Evolutionary conservation across 92 coral and sea anemone genomes (phyloP).

Genomic region (Hydrozoanthus gracilis): DNA sequence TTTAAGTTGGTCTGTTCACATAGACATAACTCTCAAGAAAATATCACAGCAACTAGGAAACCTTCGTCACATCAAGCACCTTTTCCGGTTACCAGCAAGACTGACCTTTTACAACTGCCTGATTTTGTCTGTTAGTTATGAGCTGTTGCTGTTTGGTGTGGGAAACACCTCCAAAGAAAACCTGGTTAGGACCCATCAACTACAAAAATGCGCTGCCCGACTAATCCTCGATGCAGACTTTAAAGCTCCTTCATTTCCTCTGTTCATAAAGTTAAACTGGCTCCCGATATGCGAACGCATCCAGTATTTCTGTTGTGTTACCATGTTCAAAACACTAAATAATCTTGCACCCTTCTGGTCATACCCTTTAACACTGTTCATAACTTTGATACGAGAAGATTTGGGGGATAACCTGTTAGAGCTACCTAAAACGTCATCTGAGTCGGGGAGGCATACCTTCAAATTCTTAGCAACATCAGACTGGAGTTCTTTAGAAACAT

Average conservation of each 20-base stretch:
- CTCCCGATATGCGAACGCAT: constrained; percentile 41
- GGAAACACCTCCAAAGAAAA: constrained; percentile 51
- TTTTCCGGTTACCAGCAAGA: not conserved
- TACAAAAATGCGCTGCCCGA: constrained; percentile 48
- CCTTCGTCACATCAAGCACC: not conserved
- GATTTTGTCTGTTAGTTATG: constrained; percentile 7
- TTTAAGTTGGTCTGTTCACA: not conserved
- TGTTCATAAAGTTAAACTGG: constrained; percentile 46
- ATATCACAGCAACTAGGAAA: not conserved
- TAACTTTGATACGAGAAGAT: constrained; percentile 15
- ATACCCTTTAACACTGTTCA: constrained; percentile 33
- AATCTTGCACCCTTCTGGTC: constrained; percentile 27
- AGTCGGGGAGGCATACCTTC: too few species aligned
- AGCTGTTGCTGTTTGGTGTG: constrained; percentile 27
- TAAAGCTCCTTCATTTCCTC: constrained; percentile 28
- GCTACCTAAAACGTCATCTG: too few species aligned
- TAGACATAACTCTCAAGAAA: not conserved
- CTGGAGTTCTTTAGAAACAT: too few species aligned
- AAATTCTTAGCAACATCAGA: too few species aligned
- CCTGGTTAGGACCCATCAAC: constrained; percentile 24
- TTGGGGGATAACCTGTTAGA: too few species aligned
- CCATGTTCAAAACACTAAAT: constrained; percentile 17
- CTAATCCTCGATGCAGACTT: constrained; percentile 43
- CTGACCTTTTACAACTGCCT: constrained; percentile 17
- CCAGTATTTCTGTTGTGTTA: constrained; percentile 23